These are phyloP conservation scores for Oryzias melastigma DNA, from an alignment of 2,113 vertebrate genomes.

Conservation along the genomic window DNA sequence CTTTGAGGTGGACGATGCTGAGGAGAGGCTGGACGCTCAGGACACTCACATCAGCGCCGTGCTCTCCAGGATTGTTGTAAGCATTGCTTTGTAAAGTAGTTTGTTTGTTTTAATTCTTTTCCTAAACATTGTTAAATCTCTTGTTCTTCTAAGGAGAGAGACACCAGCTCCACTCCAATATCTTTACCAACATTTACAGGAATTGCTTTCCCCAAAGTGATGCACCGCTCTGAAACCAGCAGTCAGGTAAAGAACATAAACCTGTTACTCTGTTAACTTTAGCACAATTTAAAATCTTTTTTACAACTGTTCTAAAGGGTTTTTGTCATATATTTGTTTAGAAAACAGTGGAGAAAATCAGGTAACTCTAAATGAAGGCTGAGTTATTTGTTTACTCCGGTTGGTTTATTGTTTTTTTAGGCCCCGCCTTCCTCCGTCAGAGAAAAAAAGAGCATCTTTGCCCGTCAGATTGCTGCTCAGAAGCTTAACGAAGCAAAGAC, in stretches of 20 bases:
- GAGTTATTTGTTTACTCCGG: no score
- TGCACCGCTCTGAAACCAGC: conserved; percentile 83
- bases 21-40: conserved; percentile 79
- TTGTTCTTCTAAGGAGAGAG: conserved; percentile 81
- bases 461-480: conserved; percentile 88
- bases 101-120: neutral
- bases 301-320: neutral
- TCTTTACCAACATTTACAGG: conserved; percentile 82
- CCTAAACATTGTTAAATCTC: neutral
- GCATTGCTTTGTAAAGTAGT: conserved; percentile 38
- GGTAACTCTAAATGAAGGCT: no score
- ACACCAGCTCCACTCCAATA: conserved; percentile 83
- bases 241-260: conserved; percentile 73
- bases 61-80: conserved; percentile 89
- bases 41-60: conserved; percentile 92
- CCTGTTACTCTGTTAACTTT: neutral
- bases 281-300: neutral
- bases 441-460: conserved; percentile 91
- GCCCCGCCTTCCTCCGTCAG: conserved; percentile 37
- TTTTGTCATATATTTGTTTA: no score
- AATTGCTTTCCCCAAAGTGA: conserved; percentile 86
- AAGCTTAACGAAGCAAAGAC: conserved; percentile 69
- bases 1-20: conserved; percentile 84
- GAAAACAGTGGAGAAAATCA: no score
- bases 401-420: conserved; percentile 10